A percentile compares a stretch with the other conserved stretches of the same genome.
phyloP scores from a whole-genome alignment of 92 coral and sea anemone genomes.

The Scolanthus callimorphus region DNA sequence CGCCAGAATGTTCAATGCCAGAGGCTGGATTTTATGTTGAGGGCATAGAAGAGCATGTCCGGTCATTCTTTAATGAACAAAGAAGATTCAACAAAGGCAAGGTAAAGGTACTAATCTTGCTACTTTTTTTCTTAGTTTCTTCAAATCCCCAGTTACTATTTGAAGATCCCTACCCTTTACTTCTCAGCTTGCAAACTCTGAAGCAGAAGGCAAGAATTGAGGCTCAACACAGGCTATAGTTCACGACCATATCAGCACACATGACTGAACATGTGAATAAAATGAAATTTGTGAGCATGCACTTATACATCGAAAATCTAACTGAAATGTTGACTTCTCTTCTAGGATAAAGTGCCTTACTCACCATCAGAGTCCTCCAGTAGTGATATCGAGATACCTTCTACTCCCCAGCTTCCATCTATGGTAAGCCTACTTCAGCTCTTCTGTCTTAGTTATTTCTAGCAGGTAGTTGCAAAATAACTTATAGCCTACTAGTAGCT shows the following conservation, averaged over 20 bases:
- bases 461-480: too few species aligned
- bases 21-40: constrained; percentile 14
- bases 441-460: not conserved
- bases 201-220: too few species aligned
- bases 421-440: not conserved
- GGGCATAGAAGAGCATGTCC: constrained; percentile 17
- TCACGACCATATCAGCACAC: not conserved
- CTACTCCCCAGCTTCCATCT: not conserved
- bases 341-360: not conserved
- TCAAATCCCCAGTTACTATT: too few species aligned
- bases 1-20: constrained; percentile 12
- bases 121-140: too few species aligned
- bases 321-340: not conserved
- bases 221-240: too few species aligned
- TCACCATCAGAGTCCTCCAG: not conserved
- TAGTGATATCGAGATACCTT: not conserved
- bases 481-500: too few species aligned
- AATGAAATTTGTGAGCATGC: not conserved
- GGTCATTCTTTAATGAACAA: constrained; percentile 21
- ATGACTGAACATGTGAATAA: not conserved
- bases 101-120: not conserved
- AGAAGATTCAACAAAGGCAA: constrained; percentile 7
- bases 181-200: too few species aligned
- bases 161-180: too few species aligned
- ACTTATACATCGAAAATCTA: too few species aligned